These are phyloP conservation scores for Andrena bucephala DNA, from an alignment of 2,888 invertebrate species.

Conservation along the genomic window DNA sequence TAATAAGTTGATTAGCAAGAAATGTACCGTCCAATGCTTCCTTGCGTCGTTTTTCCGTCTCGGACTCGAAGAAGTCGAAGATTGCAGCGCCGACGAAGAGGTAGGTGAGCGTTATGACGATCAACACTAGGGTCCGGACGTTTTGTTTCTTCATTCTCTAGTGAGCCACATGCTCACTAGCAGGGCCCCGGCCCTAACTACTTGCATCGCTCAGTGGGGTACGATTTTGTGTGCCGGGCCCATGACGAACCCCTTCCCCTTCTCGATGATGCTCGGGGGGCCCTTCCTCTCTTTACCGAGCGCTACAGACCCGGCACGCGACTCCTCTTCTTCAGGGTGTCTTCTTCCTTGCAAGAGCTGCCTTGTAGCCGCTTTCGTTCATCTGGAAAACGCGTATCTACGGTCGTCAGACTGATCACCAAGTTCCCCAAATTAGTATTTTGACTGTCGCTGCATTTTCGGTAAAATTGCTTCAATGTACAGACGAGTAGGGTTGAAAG, in stretches of 20 bases:
- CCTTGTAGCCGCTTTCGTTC: slow-evolving; percentile 79
- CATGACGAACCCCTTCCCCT: slow-evolving; percentile 75
- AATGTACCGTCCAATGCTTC: slow-evolving; percentile 93
- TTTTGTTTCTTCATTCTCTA: slow-evolving; percentile 99
- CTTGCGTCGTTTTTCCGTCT: slow-evolving; percentile 96
- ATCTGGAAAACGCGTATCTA: slow-evolving; percentile 71
- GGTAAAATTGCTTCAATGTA: too few relatives aligned
- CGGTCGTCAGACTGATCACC: not conserved
- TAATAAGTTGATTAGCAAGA: not conserved
- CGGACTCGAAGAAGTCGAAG: slow-evolving; percentile 99
- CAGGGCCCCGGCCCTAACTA: slow-evolving; percentile 85
- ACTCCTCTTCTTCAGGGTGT: slow-evolving; percentile 76
- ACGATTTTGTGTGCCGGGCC: slow-evolving; percentile 80
- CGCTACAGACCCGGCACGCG: slow-evolving; percentile 80
- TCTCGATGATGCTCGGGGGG: slow-evolving; percentile 63
- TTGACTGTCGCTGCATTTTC: not conserved
- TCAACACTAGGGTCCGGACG: slow-evolving; percentile 99
- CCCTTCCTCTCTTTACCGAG: slow-evolving; percentile 63
- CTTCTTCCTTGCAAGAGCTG: slow-evolving; percentile 74
- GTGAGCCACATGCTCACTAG: slow-evolving; percentile 88
- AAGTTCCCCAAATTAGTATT: not conserved
- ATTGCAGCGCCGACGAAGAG: slow-evolving; percentile 99
- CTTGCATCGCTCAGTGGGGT: slow-evolving; percentile 84
- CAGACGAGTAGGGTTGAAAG: too few relatives aligned
- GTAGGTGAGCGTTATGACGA: slow-evolving; percentile 99